Conservation (phyloP, 2,888 invertebrate species). For the Deilephila elpenor region DNA sequence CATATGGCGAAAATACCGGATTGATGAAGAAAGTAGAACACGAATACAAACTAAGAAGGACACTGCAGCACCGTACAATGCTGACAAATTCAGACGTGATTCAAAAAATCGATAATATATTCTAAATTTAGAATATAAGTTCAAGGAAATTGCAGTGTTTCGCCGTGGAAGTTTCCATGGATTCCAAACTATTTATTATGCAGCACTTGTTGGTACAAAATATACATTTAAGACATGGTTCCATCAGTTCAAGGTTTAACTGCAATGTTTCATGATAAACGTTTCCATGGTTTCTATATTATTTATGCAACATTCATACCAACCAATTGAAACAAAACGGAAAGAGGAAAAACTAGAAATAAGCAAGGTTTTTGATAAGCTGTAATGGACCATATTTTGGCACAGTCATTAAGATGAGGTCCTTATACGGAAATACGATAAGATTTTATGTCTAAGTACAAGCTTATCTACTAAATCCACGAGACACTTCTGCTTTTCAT, state of each 20-base stretch:
- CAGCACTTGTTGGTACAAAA: neutral
- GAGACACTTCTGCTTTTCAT: constrained; percentile 33
- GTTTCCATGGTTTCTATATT: neutral
- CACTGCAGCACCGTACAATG: neutral
- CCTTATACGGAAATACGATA: constrained; percentile 38
- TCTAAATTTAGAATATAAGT: neutral
- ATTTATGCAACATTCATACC: neutral
- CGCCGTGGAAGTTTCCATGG: constrained; percentile 11
- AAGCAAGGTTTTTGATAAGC: no score
- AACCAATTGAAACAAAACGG: neutral
- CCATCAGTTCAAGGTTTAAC: constrained; percentile 1
- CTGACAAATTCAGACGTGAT: neutral
- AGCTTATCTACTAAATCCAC: constrained; percentile 48
- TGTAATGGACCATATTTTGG: neutral
- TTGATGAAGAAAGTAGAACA: neutral
- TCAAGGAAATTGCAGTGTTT: constrained; percentile 14
- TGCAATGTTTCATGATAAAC: constrained; percentile 15
- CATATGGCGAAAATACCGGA: neutral
- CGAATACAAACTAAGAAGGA: no score
- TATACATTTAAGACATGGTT: no score
- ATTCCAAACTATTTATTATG: neutral
- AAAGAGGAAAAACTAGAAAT: neutral
- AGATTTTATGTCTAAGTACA: constrained; percentile 36
- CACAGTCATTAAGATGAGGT: neutral
- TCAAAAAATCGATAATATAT: constrained; percentile 10